phyloP scores from a whole-genome alignment of 30 jellyfish, hydroid and myxozoan species.

The Clytia hemisphaerica region DNA sequence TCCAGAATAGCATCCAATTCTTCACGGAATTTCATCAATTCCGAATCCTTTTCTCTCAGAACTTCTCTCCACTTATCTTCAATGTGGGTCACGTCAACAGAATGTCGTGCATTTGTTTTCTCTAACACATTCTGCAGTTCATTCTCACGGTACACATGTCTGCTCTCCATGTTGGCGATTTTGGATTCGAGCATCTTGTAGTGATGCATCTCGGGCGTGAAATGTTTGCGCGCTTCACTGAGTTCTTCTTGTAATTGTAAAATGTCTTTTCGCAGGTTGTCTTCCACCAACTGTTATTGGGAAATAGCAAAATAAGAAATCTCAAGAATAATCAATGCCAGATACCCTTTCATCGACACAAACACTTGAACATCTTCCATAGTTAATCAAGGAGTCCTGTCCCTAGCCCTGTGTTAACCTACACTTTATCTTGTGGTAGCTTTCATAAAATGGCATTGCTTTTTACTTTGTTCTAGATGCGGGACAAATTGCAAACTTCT shows the following conservation, averaged over 20 bases:
- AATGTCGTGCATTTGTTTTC: not conserved
- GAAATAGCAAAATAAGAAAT: too few relatives aligned
- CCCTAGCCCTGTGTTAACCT: too few relatives aligned
- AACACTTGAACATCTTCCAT: too few relatives aligned
- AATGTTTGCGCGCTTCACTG: conserved; percentile 22
- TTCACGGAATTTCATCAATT: conserved; percentile 45
- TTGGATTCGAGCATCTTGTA: conserved; percentile 29
- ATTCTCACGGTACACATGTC: conserved; percentile 37
- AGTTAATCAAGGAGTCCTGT: too few relatives aligned
- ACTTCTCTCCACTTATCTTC: conserved; percentile 34
- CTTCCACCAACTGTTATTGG: conserved; percentile 28
- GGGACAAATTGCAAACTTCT: too few relatives aligned
- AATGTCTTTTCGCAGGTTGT: conserved; percentile 29
- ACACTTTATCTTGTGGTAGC: too few relatives aligned
- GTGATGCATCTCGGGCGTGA: conserved; percentile 48
- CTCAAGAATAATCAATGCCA: too few relatives aligned
- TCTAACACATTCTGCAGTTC: conserved; percentile 33
- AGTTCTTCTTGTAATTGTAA: conserved; percentile 17
- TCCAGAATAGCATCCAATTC: conserved; percentile 47
- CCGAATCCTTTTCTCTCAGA: conserved; percentile 29
- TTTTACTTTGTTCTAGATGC: too few relatives aligned
- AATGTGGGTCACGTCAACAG: not conserved
- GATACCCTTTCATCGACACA: too few relatives aligned
- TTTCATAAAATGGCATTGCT: too few relatives aligned
- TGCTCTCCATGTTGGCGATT: conserved; percentile 29